Evolutionary conservation across 2,888 invertebrate species (phyloP), one percentile per base, ranked within the genome.

Genomic region (Cheilosia vernalis): DNA sequence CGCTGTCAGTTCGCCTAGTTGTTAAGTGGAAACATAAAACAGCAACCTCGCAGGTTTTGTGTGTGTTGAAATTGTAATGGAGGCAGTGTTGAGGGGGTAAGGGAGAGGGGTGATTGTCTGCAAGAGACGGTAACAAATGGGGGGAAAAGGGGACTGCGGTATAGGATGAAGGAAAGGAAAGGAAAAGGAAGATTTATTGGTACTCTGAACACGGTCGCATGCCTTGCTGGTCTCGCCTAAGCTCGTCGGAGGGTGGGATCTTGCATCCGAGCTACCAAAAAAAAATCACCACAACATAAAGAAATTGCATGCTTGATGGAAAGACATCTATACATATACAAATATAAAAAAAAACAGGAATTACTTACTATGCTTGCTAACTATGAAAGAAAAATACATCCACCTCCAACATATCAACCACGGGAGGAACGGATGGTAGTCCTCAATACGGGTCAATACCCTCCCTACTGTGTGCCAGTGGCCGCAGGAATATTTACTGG

Each of bases 341-440:
- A 10, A 33, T 1, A 2, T 5, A 2, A 30, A 9, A 30, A 10
- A 2, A n/a, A n/a, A n/a, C n/a, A 4, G 13, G 10, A 37, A 3
- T 0, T 37, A 37, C 33, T 10, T 37, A 2, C 2, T 44, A 44
- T 7, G 0, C 17, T 17, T n/a, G n/a, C n/a, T 9, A 21, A 49
- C 17, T 1, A 9, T 0, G 10, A 49, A 9, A 49, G 10, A 49
- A 21, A 49, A 30, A 30, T 9, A 49, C 21, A 49, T 9, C 10
- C 10, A 13, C 3, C 10, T 13, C 33, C 10, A 21, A 21, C 49
- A 49, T 21, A 10, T 7, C 10, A 21, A 21, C 49, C 49, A 49
- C 49, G 13, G 21, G 49, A 49, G 49, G 13, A 49, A 49, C 49
- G 4, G 49, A 10, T 49, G 49, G 49, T 21, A 19, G 49, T 49